Conservation (phyloP, 2,888 invertebrate genomes). For the Bursaphelenchus okinawaensis region DNA sequence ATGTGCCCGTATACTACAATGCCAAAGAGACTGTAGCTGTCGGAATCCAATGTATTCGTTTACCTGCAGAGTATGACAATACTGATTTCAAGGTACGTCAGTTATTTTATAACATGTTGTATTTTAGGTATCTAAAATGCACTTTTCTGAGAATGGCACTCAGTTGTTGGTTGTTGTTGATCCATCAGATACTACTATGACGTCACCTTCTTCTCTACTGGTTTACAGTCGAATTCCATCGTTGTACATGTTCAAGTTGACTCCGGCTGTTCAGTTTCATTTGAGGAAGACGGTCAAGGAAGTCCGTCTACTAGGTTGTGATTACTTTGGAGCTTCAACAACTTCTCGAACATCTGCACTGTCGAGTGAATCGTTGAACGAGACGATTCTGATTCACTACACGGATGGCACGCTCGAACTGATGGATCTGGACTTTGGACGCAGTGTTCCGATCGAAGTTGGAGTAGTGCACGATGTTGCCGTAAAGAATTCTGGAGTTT, state of each 20-base stretch:
- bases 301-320: slow-evolving; percentile 1
- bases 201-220: background rate
- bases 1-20: slow-evolving; percentile 5
- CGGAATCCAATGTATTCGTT: slow-evolving; percentile 13
- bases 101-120: background rate
- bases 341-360: background rate
- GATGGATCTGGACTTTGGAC: slow-evolving; percentile 10
- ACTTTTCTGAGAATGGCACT: background rate
- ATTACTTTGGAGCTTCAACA: slow-evolving; percentile 1
- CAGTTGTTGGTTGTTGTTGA: background rate
- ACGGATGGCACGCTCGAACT: slow-evolving; percentile 4
- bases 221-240: slow-evolving; percentile 7
- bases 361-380: slow-evolving; percentile 8
- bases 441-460: background rate
- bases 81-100: slow-evolving; percentile 5
- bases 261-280: background rate
- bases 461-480: background rate
- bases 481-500: background rate
- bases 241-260: slow-evolving; percentile 2
- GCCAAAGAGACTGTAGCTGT: slow-evolving; percentile 8
- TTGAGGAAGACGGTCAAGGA: background rate
- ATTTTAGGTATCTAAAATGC: background rate
- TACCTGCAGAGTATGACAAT: slow-evolving; percentile 11
- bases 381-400: slow-evolving; percentile 2
- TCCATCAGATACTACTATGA: background rate